Base-by-base conservation (phyloP, 2,888 invertebrate species). In the Diarsia brunnea region DNA sequence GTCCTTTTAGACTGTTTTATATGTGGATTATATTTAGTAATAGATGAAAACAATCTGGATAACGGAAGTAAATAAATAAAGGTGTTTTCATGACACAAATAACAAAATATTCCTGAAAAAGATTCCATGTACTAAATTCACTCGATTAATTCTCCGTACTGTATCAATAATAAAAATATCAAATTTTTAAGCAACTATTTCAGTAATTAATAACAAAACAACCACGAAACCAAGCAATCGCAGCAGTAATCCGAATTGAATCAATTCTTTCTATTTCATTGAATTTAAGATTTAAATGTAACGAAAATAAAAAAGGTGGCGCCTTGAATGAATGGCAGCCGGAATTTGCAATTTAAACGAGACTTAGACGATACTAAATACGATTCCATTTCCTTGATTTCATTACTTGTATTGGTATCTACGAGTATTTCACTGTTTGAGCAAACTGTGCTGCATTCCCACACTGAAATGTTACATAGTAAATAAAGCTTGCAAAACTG, bases 261-360 rank as follows among this genome's bases (percentile, higher is more conserved):
- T 79, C 69, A 78, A 80, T 76, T 77, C 74, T 77, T 83, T 87
- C 69, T 73, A 74, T 86, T 88, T 80, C 78, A 86, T 86, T 87
- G 86, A 88, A 89, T 89, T 86, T 84, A 87, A 88, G 83, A 88
- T 89, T 87, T 88, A 86, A 91, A 90, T 87, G 84, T 88, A 88
- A 85, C 69, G 83, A 86, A 88, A 89, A 84, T 84, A 78, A 89
- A 89, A 88, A 87, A 86, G 85, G 89, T 86, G 77, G 89, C 85
- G 82, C 88, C 84, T 88, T 86, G 91, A 93, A 90, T 89, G 87
- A 92, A 93, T 90, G 89, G 88, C 88, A 89, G 81, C 74, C 75
- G 75, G 80, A 87, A 93, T 94, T 94, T 92, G 92, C 92, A 93
- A 91, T 92, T 92, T 91, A 92, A 93, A 93, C 87, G 89, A 91